Percentiles rank a stretch among this genome's conserved stretches.
These are phyloP conservation scores for Pipistrellus nathusii DNA, from an alignment of 2,797 vertebrate species.

Conservation along the genomic window DNA sequence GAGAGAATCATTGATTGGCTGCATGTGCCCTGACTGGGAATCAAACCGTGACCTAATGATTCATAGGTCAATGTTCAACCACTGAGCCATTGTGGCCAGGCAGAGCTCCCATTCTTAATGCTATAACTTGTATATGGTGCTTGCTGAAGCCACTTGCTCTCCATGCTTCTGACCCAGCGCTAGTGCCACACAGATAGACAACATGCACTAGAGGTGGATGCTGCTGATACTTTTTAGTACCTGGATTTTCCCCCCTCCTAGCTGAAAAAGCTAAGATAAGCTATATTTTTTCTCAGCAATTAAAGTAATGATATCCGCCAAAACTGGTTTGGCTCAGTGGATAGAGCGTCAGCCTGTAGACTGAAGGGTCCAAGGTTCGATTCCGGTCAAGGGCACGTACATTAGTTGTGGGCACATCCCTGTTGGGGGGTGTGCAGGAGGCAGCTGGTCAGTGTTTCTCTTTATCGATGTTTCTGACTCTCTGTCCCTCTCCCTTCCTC, in stretches of 20 bases:
- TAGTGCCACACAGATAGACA: background rate
- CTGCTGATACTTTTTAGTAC: background rate
- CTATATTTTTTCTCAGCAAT: slow-evolving; percentile 26
- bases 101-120: background rate
- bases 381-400: too few species aligned
- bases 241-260: background rate
- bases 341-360: too few species aligned
- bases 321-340: too few species aligned
- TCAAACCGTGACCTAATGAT: too few species aligned
- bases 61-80: too few species aligned
- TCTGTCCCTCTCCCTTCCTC: too few species aligned
- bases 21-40: background rate
- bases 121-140: background rate
- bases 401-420: too few species aligned
- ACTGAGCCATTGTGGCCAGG: too few species aligned
- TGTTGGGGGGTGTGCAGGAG: too few species aligned
- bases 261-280: slow-evolving; percentile 41
- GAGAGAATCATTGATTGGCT: background rate
- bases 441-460: too few species aligned
- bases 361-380: too few species aligned
- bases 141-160: background rate
- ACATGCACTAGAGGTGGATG: background rate
- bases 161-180: background rate
- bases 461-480: too few species aligned
- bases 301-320: background rate